phyloP scores from a whole-genome alignment of 2,888 invertebrate genomes.

The Rambutsinella grinnellia region DNA sequence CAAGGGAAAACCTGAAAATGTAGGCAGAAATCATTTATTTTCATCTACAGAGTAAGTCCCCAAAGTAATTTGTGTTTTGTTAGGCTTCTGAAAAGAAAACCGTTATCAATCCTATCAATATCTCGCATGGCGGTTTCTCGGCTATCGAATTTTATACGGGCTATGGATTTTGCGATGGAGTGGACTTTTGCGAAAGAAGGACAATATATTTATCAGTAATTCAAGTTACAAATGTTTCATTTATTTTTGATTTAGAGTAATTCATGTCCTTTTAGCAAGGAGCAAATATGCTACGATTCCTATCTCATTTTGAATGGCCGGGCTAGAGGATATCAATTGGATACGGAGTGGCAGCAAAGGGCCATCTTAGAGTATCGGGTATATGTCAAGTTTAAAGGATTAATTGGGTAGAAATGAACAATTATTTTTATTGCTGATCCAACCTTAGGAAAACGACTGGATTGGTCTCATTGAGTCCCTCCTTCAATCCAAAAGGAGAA shows the following conservation, averaged over 20 bases:
- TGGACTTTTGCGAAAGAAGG: slow-evolving; percentile 30
- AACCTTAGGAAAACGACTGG: slow-evolving; percentile 41
- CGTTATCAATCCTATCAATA: slow-evolving; percentile 26
- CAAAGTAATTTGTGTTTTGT: too few species aligned
- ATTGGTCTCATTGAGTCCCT: slow-evolving; percentile 38
- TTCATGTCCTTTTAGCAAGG: slow-evolving; percentile 13
- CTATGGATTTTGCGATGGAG: slow-evolving; percentile 40
- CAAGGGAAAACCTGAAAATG: neutral
- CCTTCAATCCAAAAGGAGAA: slow-evolving; percentile 22
- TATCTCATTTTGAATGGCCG: slow-evolving; percentile 31
- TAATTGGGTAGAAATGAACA: neutral
- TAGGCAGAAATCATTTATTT: too few species aligned
- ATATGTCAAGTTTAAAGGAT: neutral
- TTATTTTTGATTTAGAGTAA: neutral
- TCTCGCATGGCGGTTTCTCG: neutral
- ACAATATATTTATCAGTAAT: slow-evolving; percentile 40
- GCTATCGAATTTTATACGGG: slow-evolving; percentile 18
- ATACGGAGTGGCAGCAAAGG: slow-evolving; percentile 15
- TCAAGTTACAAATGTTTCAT: neutral
- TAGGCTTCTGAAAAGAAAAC: slow-evolving; percentile 22
- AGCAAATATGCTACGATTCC: slow-evolving; percentile 40
- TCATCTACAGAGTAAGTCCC: neutral
- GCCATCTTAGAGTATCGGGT: slow-evolving; percentile 17
- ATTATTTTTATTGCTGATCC: neutral
- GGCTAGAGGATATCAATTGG: slow-evolving; percentile 29